Evolutionary conservation across 2,113 vertebrate genomes (phyloP).

Genomic region (Sciurus niger): DNA sequence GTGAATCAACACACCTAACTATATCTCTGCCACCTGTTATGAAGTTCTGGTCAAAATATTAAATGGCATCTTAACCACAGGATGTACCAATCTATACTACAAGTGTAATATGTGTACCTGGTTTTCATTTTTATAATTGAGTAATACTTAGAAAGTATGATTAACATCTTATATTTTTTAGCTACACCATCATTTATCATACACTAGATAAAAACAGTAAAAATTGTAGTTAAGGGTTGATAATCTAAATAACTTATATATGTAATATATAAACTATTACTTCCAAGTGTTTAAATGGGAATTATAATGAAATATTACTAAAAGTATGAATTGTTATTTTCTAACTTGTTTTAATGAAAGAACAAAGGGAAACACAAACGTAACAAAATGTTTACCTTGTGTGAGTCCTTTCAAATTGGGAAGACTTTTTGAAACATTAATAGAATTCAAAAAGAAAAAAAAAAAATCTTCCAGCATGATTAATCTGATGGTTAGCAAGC

Average conservation of each 20-base stretch:
- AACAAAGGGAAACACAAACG: not conserved
- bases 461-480: not conserved
- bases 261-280: not conserved
- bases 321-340: not conserved
- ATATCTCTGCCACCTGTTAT: not conserved
- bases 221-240: not conserved
- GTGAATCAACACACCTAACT: accelerated
- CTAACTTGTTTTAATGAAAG: not conserved
- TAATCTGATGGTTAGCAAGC: not conserved
- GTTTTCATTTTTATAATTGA: not conserved
- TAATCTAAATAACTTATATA: not conserved
- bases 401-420: not conserved
- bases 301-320: not conserved
- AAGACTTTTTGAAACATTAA: not conserved
- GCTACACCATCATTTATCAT: not conserved
- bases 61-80: not conserved
- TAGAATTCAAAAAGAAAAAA: not conserved
- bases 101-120: not conserved
- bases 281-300: not conserved
- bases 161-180: not conserved
- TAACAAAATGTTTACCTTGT: not conserved
- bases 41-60: not conserved
- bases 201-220: conserved; percentile 4
- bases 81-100: not conserved
- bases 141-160: not conserved